Evolutionary conservation across 2,113 vertebrate genomes (phyloP).

Genomic region (Notarius quadriscutis): DNA sequence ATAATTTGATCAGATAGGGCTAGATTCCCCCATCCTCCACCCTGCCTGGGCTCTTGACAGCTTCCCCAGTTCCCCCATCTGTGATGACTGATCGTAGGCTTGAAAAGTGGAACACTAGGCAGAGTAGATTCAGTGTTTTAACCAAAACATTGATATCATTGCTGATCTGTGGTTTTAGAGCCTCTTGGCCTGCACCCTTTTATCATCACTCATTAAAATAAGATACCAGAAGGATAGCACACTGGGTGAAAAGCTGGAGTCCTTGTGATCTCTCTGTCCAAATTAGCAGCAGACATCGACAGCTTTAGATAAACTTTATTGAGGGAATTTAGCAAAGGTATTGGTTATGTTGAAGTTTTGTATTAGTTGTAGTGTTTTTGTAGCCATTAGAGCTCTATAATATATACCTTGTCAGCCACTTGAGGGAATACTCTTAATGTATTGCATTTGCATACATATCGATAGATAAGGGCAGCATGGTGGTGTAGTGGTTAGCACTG

Average conservation of each 20-base stretch:
- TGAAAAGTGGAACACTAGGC: not conserved
- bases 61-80: not conserved
- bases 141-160: not conserved
- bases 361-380: not conserved
- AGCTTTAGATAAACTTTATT: not conserved
- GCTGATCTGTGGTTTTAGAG: constrained; percentile 7
- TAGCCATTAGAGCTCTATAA: not conserved
- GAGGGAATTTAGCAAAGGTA: not conserved
- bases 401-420: not conserved
- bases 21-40: not conserved
- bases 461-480: too few relatives aligned
- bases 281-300: not conserved
- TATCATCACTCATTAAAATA: constrained; percentile 34
- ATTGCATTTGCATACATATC: not conserved
- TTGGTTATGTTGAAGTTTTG: not conserved
- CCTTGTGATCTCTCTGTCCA: not conserved
- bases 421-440: not conserved
- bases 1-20: not conserved
- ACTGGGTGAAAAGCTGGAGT: not conserved
- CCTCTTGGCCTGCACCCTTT: not conserved
- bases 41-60: not conserved
- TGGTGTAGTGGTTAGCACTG: too few relatives aligned
- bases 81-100: not conserved
- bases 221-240: constrained; percentile 54
- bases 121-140: constrained; percentile 14